A percentile compares a stretch with the other conserved stretches of the same genome.
Evolutionary conservation across 2,888 invertebrate genomes (phyloP).

Genomic region (Nebria brevicollis): DNA sequence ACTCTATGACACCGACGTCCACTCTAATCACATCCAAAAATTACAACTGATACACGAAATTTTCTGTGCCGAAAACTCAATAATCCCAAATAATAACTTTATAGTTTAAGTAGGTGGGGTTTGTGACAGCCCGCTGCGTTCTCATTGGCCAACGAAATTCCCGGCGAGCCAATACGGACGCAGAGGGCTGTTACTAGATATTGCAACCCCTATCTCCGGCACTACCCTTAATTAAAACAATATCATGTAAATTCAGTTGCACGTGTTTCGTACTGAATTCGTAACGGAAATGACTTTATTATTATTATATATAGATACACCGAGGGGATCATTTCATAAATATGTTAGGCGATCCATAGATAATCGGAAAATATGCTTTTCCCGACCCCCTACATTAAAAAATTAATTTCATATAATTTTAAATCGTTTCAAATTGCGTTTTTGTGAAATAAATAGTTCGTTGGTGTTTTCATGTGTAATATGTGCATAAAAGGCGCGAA

Average conservation of each 20-base stretch:
- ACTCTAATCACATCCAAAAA: conserved; percentile 29
- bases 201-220: conserved; percentile 23
- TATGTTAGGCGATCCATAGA: not conserved
- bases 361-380: too few relatives aligned
- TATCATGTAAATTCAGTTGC: conserved; percentile 42
- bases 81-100: conserved; percentile 18
- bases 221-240: conserved; percentile 39
- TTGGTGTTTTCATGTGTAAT: too few relatives aligned
- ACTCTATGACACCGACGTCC: conserved; percentile 25
- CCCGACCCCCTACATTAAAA: too few relatives aligned
- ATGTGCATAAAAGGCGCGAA: too few relatives aligned
- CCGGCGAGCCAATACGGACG: conserved; percentile 6
- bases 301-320: not conserved
- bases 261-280: not conserved
- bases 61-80: conserved; percentile 27
- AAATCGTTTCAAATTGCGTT: too few relatives aligned
- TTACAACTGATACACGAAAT: conserved; percentile 13
- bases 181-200: conserved; percentile 32
- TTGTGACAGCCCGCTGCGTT: conserved; percentile 12
- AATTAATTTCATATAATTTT: too few relatives aligned
- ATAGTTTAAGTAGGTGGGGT: conserved; percentile 22
- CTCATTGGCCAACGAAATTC: conserved; percentile 13
- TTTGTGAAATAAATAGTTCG: too few relatives aligned
- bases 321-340: not conserved
- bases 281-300: not conserved